Conservation (phyloP, 2,797 vertebrate species). For the Paramormyrops hopkinsi region DNA sequence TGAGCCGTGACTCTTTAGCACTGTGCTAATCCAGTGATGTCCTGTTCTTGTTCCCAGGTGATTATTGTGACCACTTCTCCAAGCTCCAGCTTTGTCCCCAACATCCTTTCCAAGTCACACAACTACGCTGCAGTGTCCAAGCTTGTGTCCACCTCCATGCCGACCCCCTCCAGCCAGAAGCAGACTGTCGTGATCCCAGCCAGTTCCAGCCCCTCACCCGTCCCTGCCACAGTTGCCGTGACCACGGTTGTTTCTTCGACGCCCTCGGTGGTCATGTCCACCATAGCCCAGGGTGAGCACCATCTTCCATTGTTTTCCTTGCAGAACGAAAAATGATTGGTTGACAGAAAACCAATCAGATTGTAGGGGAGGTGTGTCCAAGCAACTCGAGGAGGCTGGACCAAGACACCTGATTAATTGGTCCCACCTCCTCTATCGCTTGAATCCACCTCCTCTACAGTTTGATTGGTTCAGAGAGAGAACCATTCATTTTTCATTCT, state of each 20-base stretch:
- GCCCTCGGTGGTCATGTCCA: constrained; percentile 90
- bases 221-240: constrained; percentile 72
- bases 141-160: constrained; percentile 79
- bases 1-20: not conserved
- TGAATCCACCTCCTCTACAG: not conserved
- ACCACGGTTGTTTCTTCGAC: constrained; percentile 85
- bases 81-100: constrained; percentile 95
- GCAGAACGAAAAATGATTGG: not conserved
- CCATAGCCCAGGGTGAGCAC: constrained; percentile 74
- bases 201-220: constrained; percentile 57
- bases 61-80: constrained; percentile 98
- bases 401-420: not conserved
- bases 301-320: not conserved
- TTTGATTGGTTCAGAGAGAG: not conserved
- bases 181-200: constrained; percentile 86
- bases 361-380: not conserved
- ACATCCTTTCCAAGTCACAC: constrained; percentile 93
- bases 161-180: constrained; percentile 80
- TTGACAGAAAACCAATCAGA: not conserved
- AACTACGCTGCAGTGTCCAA: constrained; percentile 87
- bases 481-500: not conserved
- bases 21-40: not conserved
- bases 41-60: constrained; percentile 62
- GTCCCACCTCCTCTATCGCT: not conserved
- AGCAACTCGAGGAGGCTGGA: not conserved